A percentile compares a stretch with the other conserved stretches of the same genome.
phyloP scores from a whole-genome alignment of 2,797 vertebrate genomes.

The Clarias pachynema region DNA sequence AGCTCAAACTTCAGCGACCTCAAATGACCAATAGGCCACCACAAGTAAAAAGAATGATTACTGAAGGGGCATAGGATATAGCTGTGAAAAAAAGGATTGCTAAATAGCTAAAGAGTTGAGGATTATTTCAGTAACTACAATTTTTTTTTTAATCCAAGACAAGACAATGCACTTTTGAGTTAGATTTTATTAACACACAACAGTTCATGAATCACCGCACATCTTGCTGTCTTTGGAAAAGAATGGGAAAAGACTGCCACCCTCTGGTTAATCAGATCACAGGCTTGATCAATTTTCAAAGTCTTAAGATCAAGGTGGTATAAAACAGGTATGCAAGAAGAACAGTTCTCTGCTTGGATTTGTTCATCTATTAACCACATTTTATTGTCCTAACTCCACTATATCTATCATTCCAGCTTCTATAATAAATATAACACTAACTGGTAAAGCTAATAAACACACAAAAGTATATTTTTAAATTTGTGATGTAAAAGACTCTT shows the following conservation, averaged over 20 bases:
- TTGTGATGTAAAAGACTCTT: neutral
- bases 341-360: neutral
- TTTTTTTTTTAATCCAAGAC: neutral
- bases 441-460: neutral
- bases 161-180: neutral
- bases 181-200: neutral
- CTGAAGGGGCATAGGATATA: neutral
- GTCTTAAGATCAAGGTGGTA: neutral
- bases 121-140: neutral
- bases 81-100: neutral
- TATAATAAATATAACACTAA: neutral
- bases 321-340: neutral
- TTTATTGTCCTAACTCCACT: neutral
- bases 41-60: neutral
- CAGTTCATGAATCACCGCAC: neutral
- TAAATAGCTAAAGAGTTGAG: neutral
- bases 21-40: neutral
- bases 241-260: slow-evolving; percentile 71
- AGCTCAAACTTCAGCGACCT: neutral
- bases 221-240: neutral
- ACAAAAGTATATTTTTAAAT: neutral
- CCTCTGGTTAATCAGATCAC: slow-evolving; percentile 63
- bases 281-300: neutral
- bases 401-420: neutral
- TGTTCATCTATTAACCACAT: neutral